Evolutionary conservation across 2,113 vertebrate genomes (phyloP), one percentile per base, ranked within the genome.

Genomic region (Carassius carassius): DNA sequence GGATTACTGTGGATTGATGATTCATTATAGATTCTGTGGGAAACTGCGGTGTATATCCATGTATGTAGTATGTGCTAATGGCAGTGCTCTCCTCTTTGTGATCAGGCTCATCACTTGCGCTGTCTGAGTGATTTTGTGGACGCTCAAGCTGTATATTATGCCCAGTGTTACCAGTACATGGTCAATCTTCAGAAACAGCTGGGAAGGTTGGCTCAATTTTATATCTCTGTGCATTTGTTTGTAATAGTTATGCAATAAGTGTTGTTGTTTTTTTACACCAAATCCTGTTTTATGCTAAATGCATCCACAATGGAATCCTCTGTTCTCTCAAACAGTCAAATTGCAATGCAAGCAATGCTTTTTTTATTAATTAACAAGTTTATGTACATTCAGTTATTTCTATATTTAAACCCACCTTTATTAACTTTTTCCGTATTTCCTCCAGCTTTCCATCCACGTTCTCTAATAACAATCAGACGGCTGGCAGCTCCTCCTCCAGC

Each of bases 151-250:
- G 96, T 96, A 1, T 99, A 99, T 88, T 99, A 98, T 83, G 97
- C 97, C 84, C 97, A 99, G 60, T 98, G 97, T 93, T 99, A 99
- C 92, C 97, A 99, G 85, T 99, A 99, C 87, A 99, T 98, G 97
- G 92, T 98, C 93, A 97, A 98, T 88, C 97, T 99, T 14, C 97
- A 99, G 81, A 99, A 99, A 91, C 98, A 99, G 83, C 96, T 99
- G 87, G 97, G 98, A 95, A 99, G 98, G 98, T 99, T 88, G 82
- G 79, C 65, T 6, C 19, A 25, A 12, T n/a, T 77, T 21, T 29
- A 25, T 25, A 62, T 23, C 19, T 78, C 1, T 60, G 16, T n/a
- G 1, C 14, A 19, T 44, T 29, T 62, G 6, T 21, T 63, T 79
- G 12, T 25, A 10, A 14, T 44, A 25, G 16, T 4, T 4, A 51